Percentiles rank a stretch among this genome's conserved stretches.
Evolutionary conservation across 2,113 vertebrate species (phyloP).

Genomic region (Heteronetta atricapilla): DNA sequence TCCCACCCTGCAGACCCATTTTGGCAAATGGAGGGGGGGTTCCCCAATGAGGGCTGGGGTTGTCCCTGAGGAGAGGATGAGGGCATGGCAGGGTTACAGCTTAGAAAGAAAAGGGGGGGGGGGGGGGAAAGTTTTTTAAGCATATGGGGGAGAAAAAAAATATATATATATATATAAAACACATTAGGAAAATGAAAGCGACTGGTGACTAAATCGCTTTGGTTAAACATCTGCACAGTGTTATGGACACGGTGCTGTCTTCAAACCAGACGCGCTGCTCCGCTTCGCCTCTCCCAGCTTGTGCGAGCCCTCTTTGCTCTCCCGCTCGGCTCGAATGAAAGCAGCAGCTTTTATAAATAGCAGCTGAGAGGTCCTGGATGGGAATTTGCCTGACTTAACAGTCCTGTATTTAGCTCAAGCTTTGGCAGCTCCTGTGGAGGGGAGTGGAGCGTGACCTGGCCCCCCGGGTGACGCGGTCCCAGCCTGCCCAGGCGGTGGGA

Average conservation of each 20-base stretch:
- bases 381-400: background rate
- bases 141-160: background rate
- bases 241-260: background rate
- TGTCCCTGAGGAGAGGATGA: background rate
- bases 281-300: background rate
- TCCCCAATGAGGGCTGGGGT: background rate
- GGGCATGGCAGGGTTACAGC: background rate
- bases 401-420: background rate
- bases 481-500: rapidly evolving
- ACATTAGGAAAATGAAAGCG: background rate
- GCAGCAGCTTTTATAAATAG: constrained; percentile 1
- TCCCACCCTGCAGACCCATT: background rate
- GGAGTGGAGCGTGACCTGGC: background rate
- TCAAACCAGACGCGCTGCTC: background rate
- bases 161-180: background rate
- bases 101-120: background rate
- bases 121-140: background rate
- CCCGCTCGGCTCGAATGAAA: background rate
- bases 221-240: background rate
- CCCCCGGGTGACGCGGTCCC: rapidly evolving
- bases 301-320: background rate
- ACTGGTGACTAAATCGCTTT: background rate
- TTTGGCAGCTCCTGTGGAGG: background rate
- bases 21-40: background rate
- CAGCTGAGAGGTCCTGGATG: background rate